Conservation (phyloP, 2,797 vertebrate species). For the Meriones psammophilus region DNA sequence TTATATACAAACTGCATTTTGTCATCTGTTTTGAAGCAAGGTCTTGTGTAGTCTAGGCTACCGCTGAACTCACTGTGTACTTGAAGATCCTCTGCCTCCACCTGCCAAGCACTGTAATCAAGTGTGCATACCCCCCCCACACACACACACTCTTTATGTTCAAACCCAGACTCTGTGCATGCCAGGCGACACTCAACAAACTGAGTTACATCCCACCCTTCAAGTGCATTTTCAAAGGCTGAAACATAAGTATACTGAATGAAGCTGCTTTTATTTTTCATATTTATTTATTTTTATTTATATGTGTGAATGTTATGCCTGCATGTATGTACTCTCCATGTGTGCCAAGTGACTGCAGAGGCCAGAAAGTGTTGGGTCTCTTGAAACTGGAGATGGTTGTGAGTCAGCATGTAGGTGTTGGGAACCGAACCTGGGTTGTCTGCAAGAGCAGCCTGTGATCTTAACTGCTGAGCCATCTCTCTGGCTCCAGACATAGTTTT, state of each 20-base stretch:
- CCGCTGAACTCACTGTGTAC: not conserved
- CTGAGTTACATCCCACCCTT: not conserved
- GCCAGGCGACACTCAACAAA: not conserved
- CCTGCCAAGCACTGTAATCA: not conserved
- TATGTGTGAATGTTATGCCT: not conserved
- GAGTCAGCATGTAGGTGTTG: not conserved
- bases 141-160: not conserved
- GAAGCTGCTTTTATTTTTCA: not conserved
- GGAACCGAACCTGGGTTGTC: not conserved
- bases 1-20: not conserved
- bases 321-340: not conserved
- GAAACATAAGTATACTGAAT: not conserved
- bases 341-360: not conserved
- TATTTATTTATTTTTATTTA: not conserved
- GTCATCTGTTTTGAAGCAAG: not conserved
- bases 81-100: not conserved
- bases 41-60: not conserved
- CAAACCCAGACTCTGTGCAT: not conserved
- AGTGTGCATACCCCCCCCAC: too few relatives aligned
- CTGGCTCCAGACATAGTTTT: not conserved
- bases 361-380: not conserved
- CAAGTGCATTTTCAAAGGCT: not conserved
- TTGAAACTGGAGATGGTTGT: not conserved
- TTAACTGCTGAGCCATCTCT: not conserved
- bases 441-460: not conserved